Evolutionary conservation across 2,113 vertebrate species (phyloP).

Genomic region (Myrmophylax atrothorax): DNA sequence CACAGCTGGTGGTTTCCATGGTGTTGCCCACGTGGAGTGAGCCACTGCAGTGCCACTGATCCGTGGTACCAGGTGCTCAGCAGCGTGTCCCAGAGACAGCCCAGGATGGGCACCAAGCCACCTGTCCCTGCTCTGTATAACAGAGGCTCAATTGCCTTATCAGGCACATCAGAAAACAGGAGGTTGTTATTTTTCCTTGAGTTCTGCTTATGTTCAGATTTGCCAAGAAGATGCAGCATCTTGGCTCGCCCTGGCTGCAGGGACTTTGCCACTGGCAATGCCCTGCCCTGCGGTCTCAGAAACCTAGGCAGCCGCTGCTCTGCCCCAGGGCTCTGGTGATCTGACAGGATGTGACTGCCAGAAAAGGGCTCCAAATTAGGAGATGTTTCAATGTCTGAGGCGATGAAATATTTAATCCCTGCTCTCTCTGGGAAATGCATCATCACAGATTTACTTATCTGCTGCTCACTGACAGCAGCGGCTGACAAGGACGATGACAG

Average conservation of each 20-base stretch:
- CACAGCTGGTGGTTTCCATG: neutral
- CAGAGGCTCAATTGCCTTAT: neutral
- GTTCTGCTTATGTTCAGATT: neutral
- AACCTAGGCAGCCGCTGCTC: neutral
- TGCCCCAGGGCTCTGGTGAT: neutral
- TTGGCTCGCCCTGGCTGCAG: neutral
- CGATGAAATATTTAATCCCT: slow-evolving; percentile 26
- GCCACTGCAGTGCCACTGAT: fast-evolving
- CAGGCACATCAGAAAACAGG: neutral
- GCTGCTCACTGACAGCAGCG: neutral
- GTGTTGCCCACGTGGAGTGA: neutral
- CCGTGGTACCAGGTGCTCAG: fast-evolving
- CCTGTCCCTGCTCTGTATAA: neutral
- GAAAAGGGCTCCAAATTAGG: neutral
- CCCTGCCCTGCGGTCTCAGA: fast-evolving
- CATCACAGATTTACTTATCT: slow-evolving; percentile 51
- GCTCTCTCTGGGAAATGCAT: slow-evolving; percentile 30
- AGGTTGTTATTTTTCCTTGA: neutral
- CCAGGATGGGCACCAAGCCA: neutral
- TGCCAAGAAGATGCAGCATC: neutral
- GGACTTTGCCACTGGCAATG: neutral
- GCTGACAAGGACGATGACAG: slow-evolving; percentile 53
- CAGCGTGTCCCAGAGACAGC: neutral
- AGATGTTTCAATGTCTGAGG: slow-evolving; percentile 16
- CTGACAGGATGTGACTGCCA: neutral